A percentile compares a stretch with the other conserved stretches of the same genome.
phyloP scores from a whole-genome alignment of 1,140 invertebrate genomes.

The Araneus ventricosus region DNA sequence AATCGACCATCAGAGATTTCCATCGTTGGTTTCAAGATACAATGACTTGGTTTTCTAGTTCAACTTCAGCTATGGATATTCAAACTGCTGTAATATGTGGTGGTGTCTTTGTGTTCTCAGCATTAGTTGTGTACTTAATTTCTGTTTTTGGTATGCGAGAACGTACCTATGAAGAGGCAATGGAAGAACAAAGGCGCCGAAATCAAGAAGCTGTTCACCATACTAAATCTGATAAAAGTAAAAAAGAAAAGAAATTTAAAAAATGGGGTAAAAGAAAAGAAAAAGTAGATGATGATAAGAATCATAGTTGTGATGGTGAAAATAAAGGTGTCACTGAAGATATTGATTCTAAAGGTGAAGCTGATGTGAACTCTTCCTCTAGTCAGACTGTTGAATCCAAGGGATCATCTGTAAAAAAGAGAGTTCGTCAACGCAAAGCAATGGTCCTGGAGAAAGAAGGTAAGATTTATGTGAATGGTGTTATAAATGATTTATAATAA shows the following conservation, averaged over 20 bases:
- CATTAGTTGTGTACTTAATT: constrained; percentile 77
- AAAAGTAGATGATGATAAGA: constrained; percentile 70
- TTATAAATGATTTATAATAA: too few relatives aligned
- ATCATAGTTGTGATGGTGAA: neutral
- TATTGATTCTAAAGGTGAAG: constrained; percentile 45
- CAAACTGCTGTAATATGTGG: constrained; percentile 73
- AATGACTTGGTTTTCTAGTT: constrained; percentile 52
- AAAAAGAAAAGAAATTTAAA: constrained; percentile 76
- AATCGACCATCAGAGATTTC: neutral
- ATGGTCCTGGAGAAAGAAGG: constrained; percentile 48
- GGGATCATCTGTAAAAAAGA: constrained; percentile 13
- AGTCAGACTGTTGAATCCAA: constrained; percentile 43
- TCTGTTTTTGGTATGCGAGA: constrained; percentile 78
- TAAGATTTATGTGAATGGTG: neutral
- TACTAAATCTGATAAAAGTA: constrained; percentile 72
- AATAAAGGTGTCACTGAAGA: constrained; percentile 5
- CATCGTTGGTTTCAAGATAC: constrained; percentile 15
- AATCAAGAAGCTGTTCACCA: constrained; percentile 65
- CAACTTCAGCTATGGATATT: constrained; percentile 73
- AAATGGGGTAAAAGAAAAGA: constrained; percentile 74
- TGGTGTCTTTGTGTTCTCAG: constrained; percentile 76
- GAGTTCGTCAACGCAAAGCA: constrained; percentile 43
- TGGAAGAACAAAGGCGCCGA: constrained; percentile 73
- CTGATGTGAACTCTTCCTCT: constrained; percentile 20
- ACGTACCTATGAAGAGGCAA: constrained; percentile 76